Base-by-base conservation (phyloP, 64 coral and sea anemone genomes). In the Actinia tenebrosa region DNA sequence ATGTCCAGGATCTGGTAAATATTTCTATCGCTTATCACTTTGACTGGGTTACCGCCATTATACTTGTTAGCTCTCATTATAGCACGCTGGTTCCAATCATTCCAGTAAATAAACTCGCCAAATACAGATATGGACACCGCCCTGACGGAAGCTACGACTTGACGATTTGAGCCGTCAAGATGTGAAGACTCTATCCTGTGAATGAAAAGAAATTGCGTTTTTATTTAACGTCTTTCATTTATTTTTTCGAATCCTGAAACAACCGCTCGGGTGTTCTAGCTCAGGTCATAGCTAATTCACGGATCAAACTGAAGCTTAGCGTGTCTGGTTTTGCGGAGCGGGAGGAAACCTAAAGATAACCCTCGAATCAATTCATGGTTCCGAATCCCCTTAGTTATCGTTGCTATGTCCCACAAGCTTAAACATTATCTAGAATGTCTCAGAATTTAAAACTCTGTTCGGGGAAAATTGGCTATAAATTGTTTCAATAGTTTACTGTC, bases 101-200 rank as follows among this genome's bases (percentile, higher is more conserved):
- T 87, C 90, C 90, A 92, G 85, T 92, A 92, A 1, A 92, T 80
- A 66, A 87, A 92, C 60, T 66, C 84, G 10, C 80, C 85, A 87
- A 87, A 87, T 16, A 92, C 23, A 42, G 90, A 61, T 72, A 92
- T 43, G 14, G 91, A 77, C 45, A n/a, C 71, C 84, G 27, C 72
- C 26, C 10, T 63, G 89, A 4, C 10, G 46, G 15, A 78, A 26
- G 6, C 45, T 68, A 42, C 79, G 11, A 92, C 37, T 22, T 80
- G 92, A 53, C 87, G 87, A 42, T 86, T 69, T 25, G 95, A 91
- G 16, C 95, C 95, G 83, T 98, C 88, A 20, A 94, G 79, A 5
- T 87, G 78, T 20, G 90, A 77, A 13, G 89, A 92, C 58, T 94
- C 87, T 17, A 94, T 87, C 9, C 92, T 98, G 52, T 16, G 25